Percentiles rank a stretch among this genome's conserved stretches.
Evolutionary conservation across 2,888 invertebrate species (phyloP).

Genomic region (Chromoteleia sp.): DNA sequence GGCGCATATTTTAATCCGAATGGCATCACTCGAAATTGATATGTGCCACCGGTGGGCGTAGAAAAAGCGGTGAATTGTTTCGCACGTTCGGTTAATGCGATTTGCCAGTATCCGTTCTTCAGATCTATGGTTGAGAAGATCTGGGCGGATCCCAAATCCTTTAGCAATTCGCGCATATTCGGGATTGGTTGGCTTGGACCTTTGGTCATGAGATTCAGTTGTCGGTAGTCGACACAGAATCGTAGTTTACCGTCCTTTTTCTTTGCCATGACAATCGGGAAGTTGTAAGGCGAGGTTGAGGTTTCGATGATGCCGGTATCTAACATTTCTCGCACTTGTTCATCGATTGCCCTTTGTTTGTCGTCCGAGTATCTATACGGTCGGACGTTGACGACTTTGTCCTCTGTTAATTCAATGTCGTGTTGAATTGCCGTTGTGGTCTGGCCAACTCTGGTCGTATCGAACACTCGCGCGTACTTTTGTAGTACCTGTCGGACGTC

Average conservation of each 20-base stretch:
- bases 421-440: constrained; percentile 4
- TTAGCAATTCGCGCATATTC: constrained; percentile 25
- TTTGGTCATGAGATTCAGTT: constrained; percentile 21
- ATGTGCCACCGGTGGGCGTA: background rate
- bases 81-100: constrained; percentile 38
- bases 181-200: constrained; percentile 25
- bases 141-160: too few species aligned
- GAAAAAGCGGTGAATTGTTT: background rate
- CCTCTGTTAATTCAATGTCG: constrained; percentile 1
- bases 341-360: constrained; percentile 30
- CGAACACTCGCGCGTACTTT: too few species aligned
- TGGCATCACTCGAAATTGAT: background rate
- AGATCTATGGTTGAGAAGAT: constrained; percentile 72
- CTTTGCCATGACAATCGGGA: constrained; percentile 63
- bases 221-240: constrained; percentile 69
- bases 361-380: constrained; percentile 1
- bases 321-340: constrained; percentile 70
- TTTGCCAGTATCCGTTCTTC: constrained; percentile 64
- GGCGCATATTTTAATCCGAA: background rate
- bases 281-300: constrained; percentile 58
- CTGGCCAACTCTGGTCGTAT: too few species aligned
- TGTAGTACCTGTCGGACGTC: too few species aligned
- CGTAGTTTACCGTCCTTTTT: constrained; percentile 58
- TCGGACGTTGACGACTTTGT: background rate
- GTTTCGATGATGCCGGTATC: constrained; percentile 67